Base-by-base conservation (phyloP, 1,140 invertebrate genomes). In the Anastrepha ludens region DNA sequence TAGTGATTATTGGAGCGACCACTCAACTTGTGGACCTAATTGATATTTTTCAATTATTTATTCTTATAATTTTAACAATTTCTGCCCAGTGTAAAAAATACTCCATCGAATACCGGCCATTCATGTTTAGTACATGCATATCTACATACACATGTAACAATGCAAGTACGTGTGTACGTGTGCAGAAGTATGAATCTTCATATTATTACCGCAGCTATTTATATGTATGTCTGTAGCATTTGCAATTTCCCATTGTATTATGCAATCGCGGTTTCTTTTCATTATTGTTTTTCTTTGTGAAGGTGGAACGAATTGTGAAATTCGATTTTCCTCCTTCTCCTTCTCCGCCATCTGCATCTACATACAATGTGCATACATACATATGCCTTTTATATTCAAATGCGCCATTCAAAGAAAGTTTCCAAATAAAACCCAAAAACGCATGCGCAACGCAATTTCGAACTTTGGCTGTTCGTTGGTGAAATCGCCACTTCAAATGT, bases 401-500 rank as follows among this genome's bases (percentile, higher is more conserved):
- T 81, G 17, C n/a, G 74, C 47, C 74, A 55, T 81, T 20, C 41
- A 81, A 20, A 81, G 2, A 13, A 62, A 62, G 50, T 55, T 55
- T 55, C 7, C 47, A 50, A 55, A 74, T 20, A 74, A 74, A 55
- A 74, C 13, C 44, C 47, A 8, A 29, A 50, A 11, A 50, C 74
- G 74, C 74, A 81, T 81, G 74, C 74, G 74, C 74, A 55, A 62
- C 60, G 7, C 74, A 55, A 9, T 47, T 50, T 8, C 17, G 4
- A 44, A 74, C 6, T 74, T 74, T 74, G 70, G 17, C 29, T 29
- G 64, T 20, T 3, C 39, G n/a, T 3, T 55, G 47, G 74, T 81
- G 74, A 81, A 81, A 81, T 81, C 74, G 74, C 44, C 47, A 81
- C 44, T 55, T 55, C 47, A 81, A 81, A 81, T 55, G 41, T 74